Conservation (phyloP, 2,888 invertebrate genomes). For the Sussaba pulchella region DNA sequence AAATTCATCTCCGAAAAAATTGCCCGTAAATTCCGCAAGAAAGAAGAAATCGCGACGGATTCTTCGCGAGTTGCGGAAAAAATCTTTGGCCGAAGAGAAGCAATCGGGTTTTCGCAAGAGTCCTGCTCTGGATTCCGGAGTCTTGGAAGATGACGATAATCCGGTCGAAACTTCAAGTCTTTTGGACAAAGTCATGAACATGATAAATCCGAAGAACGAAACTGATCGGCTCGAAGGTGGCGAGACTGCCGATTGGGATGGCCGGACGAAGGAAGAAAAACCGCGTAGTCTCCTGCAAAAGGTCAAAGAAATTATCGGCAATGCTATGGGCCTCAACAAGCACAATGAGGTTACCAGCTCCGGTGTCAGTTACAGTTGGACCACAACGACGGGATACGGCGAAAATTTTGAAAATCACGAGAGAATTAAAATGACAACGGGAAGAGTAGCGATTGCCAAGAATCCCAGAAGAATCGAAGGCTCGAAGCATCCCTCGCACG, state of each 20-base stretch:
- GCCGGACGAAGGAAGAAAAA: constrained; percentile 33
- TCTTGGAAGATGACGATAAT: constrained; percentile 59
- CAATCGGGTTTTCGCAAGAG: constrained; percentile 45
- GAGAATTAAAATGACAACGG: constrained; percentile 1
- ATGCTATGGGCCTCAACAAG: constrained; percentile 59
- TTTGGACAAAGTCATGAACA: constrained; percentile 62
- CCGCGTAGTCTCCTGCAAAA: constrained; percentile 67
- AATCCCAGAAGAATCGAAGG: background rate
- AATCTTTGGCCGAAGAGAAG: constrained; percentile 30
- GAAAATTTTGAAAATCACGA: constrained; percentile 16
- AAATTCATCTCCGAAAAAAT: background rate
- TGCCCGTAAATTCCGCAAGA: background rate
- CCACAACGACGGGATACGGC: background rate
- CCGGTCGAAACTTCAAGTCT: constrained; percentile 51
- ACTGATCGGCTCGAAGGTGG: background rate
- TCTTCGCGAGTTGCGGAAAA: constrained; percentile 32
- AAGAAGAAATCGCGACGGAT: background rate
- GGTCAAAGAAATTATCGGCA: constrained; percentile 69
- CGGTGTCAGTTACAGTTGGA: background rate
- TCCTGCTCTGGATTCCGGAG: constrained; percentile 51
- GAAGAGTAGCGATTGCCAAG: background rate
- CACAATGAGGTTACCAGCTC: constrained; percentile 19
- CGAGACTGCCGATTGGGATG: background rate
- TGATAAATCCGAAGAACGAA: constrained; percentile 55
- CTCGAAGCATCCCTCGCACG: background rate